These are phyloP conservation scores for Drosophila cyrtoloma DNA, from an alignment of 2,888 invertebrate species.

Conservation along the genomic window DNA sequence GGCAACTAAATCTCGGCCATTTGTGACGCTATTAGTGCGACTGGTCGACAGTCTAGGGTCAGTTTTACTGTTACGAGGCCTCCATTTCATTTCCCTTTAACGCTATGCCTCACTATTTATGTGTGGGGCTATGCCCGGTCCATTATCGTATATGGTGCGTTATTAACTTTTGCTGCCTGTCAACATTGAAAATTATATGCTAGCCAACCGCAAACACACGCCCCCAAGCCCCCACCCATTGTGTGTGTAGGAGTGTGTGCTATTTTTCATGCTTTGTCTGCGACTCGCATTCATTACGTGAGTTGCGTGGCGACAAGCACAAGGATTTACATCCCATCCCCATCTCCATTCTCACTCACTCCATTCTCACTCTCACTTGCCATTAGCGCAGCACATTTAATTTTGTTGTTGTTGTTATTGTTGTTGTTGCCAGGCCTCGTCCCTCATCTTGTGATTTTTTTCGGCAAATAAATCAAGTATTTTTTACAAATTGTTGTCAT, in stretches of 20 bases:
- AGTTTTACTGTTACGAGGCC: constrained; percentile 13
- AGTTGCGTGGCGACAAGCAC: constrained; percentile 66
- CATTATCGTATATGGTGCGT: constrained; percentile 78
- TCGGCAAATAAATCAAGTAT: constrained; percentile 75
- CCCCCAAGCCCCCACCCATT: constrained; percentile 7
- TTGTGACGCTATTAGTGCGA: constrained; percentile 71
- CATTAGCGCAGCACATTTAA: constrained; percentile 71
- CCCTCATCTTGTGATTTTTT: constrained; percentile 32
- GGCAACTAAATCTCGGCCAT: constrained; percentile 74
- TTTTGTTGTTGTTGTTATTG: constrained; percentile 60
- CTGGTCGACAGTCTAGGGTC: constrained; percentile 26
- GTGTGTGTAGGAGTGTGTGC: constrained; percentile 33
- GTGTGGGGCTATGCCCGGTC: constrained; percentile 43
- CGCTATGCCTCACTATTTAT: constrained; percentile 42
- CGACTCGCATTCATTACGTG: constrained; percentile 76
- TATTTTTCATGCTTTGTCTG: constrained; percentile 67
- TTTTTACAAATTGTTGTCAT: constrained; percentile 82
- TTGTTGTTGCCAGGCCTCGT: constrained; percentile 17
- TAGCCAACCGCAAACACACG: constrained; percentile 46
- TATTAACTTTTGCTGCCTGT: constrained; percentile 79
- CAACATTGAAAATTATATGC: constrained; percentile 78
- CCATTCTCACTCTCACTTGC: constrained; percentile 15
- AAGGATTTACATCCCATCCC: constrained; percentile 27
- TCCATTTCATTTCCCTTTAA: not conserved
- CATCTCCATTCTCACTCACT: not conserved